Evolutionary conservation across 2,888 invertebrate genomes (phyloP).

Genomic region (Koerneria pararmatus): DNA sequence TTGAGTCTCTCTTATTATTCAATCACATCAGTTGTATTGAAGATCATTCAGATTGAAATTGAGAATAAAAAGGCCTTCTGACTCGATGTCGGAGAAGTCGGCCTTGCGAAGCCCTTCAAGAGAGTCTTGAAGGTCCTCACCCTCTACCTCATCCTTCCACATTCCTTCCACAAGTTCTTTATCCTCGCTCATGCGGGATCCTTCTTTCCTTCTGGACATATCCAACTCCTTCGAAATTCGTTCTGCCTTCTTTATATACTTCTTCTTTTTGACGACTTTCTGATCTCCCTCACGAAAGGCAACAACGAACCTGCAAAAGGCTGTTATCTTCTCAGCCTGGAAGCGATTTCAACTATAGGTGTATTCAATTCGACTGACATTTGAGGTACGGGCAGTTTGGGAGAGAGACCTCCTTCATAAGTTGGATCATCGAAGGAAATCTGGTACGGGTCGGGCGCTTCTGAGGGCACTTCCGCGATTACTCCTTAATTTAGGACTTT

Average conservation of each 20-base stretch:
- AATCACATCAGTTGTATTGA: too few species aligned
- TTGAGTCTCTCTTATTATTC: too few species aligned
- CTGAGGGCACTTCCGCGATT: constrained; percentile 64
- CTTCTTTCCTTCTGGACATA: too few species aligned
- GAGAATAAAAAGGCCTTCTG: too few species aligned
- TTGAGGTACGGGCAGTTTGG: constrained; percentile 87
- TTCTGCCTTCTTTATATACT: neutral
- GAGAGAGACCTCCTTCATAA: constrained; percentile 86
- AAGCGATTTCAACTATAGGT: neutral
- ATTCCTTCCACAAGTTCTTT: too few species aligned
- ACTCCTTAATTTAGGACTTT: constrained; percentile 22
- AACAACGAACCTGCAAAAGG: constrained; percentile 19
- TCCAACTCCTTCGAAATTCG: too few species aligned
- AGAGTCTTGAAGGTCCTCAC: too few species aligned
- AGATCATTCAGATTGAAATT: too few species aligned
- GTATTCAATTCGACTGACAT: constrained; percentile 67
- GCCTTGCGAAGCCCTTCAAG: too few species aligned
- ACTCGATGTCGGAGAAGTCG: too few species aligned
- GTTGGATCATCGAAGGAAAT: constrained; percentile 86
- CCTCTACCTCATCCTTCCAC: too few species aligned
- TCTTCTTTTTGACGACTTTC: neutral
- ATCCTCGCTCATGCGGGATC: too few species aligned
- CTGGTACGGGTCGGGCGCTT: constrained; percentile 81
- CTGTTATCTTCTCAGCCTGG: neutral
- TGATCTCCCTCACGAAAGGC: constrained; percentile 8